Percentiles rank a stretch among this genome's conserved stretches.
These are phyloP conservation scores for Thamnaconus septentrionalis DNA, from an alignment of 2,113 vertebrate genomes.

Conservation along the genomic window DNA sequence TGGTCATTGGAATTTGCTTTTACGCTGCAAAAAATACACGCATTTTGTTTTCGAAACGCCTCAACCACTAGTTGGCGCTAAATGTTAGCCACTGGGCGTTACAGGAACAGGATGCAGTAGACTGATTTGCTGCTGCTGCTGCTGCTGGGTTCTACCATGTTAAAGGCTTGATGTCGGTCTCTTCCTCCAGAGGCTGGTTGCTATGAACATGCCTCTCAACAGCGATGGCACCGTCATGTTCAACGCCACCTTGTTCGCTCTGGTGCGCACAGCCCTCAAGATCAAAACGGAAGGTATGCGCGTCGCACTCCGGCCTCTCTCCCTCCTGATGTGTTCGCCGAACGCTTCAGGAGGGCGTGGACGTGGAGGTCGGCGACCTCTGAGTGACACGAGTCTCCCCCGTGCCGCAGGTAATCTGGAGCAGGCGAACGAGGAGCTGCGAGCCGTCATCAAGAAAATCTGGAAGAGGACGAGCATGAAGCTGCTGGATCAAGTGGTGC, in stretches of 20 bases:
- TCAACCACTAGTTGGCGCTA: no score
- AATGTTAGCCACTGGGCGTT: no score
- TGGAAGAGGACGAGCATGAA: constrained; percentile 99
- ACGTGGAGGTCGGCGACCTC: constrained; percentile 16
- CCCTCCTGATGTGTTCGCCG: neutral
- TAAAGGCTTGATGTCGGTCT: constrained; percentile 12
- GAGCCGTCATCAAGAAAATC: constrained; percentile 99
- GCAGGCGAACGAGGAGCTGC: constrained; percentile 96
- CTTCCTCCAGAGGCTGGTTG: constrained; percentile 88
- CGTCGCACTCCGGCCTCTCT: neutral
- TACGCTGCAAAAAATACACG: no score
- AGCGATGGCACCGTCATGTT: constrained; percentile 99
- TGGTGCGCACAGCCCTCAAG: constrained; percentile 96
- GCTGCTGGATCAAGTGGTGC: constrained; percentile 97
- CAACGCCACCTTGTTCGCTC: constrained; percentile 95
- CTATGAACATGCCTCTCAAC: constrained; percentile 99
- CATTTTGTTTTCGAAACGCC: no score
- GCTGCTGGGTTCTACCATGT: neutral
- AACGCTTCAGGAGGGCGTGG: neutral
- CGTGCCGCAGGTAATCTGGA: constrained; percentile 89
- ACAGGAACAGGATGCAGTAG: no score
- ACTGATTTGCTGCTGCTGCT: no score
- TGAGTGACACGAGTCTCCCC: constrained; percentile 14
- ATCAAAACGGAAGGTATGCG: constrained; percentile 97
- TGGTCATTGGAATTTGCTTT: no score